Evolutionary conservation across 2,113 vertebrate genomes (phyloP).

Genomic region (Poeciliopsis turrubarensis): DNA sequence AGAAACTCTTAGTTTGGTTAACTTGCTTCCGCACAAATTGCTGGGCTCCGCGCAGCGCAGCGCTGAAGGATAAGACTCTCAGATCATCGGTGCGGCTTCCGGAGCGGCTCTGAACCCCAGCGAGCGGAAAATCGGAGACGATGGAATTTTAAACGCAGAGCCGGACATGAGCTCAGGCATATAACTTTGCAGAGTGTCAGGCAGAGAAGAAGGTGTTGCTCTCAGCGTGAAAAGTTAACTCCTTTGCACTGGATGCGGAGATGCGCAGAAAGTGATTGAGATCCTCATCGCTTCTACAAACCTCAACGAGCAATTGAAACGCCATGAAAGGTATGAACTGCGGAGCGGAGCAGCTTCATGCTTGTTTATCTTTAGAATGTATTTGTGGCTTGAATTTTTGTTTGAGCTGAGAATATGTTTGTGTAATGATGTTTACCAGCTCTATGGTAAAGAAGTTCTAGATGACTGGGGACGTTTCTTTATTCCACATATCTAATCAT

Average conservation of each 20-base stretch:
- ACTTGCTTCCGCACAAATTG: constrained; percentile 6
- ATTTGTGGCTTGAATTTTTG: too few species aligned
- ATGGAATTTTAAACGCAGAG: constrained; percentile 64
- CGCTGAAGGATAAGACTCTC: not conserved
- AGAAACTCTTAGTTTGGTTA: not conserved
- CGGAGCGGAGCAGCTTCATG: too few species aligned
- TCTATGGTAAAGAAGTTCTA: too few species aligned
- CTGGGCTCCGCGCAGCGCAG: constrained; percentile 7
- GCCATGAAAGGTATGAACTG: constrained; percentile 80
- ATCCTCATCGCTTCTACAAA: constrained; percentile 68
- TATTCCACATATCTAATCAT: too few species aligned
- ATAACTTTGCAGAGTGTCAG: not conserved
- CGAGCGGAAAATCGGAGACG: constrained; percentile 5
- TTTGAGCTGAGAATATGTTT: too few species aligned
- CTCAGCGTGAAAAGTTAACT: constrained; percentile 25
- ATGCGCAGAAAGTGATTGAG: constrained; percentile 73
- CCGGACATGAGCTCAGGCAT: constrained; percentile 36
- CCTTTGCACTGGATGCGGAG: constrained; percentile 67
- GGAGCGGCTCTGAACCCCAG: constrained; percentile 4
- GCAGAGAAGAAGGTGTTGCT: not conserved
- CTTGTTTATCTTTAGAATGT: not conserved
- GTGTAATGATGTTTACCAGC: too few species aligned
- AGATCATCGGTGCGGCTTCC: constrained; percentile 32
- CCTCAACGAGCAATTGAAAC: constrained; percentile 60
- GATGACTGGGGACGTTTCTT: too few species aligned